A percentile compares a stretch with the other conserved stretches of the same genome.
Conservation (phyloP, 2,888 invertebrate genomes). For the Scaptomyza polygonia region DNA sequence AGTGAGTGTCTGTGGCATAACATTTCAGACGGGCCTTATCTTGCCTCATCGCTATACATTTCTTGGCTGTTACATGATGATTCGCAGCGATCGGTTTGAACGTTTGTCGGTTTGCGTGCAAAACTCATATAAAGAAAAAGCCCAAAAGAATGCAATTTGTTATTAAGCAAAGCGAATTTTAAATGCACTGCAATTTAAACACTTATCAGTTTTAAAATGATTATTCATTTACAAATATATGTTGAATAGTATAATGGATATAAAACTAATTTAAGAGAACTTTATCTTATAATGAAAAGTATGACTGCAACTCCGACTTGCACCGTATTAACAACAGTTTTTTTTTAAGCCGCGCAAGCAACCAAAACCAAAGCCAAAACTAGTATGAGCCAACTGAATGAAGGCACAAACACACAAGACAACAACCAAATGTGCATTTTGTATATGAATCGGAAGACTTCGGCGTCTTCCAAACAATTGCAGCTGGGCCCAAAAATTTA, state of each 20-base stretch:
- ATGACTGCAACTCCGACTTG: neutral
- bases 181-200: constrained; percentile 25
- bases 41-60: constrained; percentile 73
- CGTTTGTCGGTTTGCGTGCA: constrained; percentile 56
- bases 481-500: constrained; percentile 36
- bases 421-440: constrained; percentile 55
- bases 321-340: constrained; percentile 15
- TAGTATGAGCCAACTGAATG: constrained; percentile 45
- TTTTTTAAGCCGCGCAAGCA: constrained; percentile 29
- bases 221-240: neutral
- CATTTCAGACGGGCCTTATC: constrained; percentile 28
- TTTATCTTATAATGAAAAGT: neutral
- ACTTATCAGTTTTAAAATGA: neutral
- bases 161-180: neutral
- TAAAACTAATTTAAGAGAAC: neutral
- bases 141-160: constrained; percentile 9
- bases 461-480: constrained; percentile 20
- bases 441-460: constrained; percentile 44
- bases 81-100: constrained; percentile 34
- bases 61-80: constrained; percentile 72
- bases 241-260: neutral
- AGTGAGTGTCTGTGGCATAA: constrained; percentile 45
- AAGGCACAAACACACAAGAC: constrained; percentile 50
- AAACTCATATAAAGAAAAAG: constrained; percentile 48
- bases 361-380: constrained; percentile 22